Base-by-base conservation (phyloP, 2,888 invertebrate genomes). In the Xestia xanthographa region DNA sequence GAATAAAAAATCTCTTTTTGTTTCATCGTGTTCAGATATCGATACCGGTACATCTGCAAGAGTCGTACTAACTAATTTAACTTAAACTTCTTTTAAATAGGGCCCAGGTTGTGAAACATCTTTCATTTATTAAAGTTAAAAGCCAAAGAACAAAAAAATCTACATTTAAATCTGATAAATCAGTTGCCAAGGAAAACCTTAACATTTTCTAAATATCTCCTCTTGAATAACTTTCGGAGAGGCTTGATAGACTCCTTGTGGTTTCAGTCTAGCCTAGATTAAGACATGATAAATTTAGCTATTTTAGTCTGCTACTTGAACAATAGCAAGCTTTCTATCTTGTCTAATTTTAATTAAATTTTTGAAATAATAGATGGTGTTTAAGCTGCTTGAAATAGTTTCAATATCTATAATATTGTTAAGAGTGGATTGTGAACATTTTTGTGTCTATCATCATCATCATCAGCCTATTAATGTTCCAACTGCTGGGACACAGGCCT, bases 231-330 rank as follows among this genome's bases (percentile, higher is more conserved):
- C 62, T 66, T 63, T 53, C 66, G 22, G 22, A 48, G 58, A 66
- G 26, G 53, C 34, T 53, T 48, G 48, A 76, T 22, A 34, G n/a
- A 66, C 17, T 53, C 20, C 58, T 66, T 56, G 53, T 22, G 69
- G 66, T 58, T 60, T 12, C 14, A 34, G 63, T 82, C 22, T 66
- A 41, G 53, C 6, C 38, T 41, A 45, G 62, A 74, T 75, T 69
- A 48, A 22, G 22, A 5, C 26, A 34, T 66, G 76, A 80, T 82
- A 75, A 66, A 80, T 69, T 53, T 14, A 14, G 43, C 48, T 65
- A 50, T 43, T 80, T 80, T 29, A 63, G 43, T 43, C 45, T 66
- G 12, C 50, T 22, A 8, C 45, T 41, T 66, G 69, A 76, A 26
- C 56, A 62, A 69, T 66, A 29, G 53, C 17, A 26, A 17, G 48